Evolutionary conservation across 2,888 invertebrate genomes (phyloP).

Genomic region (Phortica okadai): DNA sequence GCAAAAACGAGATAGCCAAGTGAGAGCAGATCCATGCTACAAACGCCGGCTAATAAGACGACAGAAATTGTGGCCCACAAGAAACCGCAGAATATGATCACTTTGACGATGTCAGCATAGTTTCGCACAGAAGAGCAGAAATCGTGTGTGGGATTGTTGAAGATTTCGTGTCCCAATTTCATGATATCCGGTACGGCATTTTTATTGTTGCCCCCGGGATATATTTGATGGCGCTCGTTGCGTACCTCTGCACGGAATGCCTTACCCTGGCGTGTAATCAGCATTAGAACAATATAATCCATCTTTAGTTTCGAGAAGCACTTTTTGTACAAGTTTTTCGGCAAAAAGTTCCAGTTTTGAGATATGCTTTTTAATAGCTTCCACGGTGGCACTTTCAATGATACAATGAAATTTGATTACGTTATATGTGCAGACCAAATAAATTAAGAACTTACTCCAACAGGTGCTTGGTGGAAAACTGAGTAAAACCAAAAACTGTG

Average conservation of each 20-base stretch:
- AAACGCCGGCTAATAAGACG: constrained; percentile 97
- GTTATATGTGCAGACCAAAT: constrained; percentile 77
- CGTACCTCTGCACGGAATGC: constrained; percentile 89
- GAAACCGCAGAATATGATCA: constrained; percentile 89
- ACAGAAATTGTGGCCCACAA: constrained; percentile 97
- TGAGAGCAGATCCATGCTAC: constrained; percentile 94
- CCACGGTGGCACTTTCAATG: constrained; percentile 77
- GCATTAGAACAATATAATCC: constrained; percentile 92
- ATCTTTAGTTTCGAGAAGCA: constrained; percentile 88
- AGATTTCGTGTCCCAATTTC: constrained; percentile 79
- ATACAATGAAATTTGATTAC: not conserved
- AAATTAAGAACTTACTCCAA: constrained; percentile 79
- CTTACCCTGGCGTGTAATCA: constrained; percentile 88
- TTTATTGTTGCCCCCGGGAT: constrained; percentile 85
- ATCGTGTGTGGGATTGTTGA: constrained; percentile 91
- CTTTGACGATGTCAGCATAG: constrained; percentile 95
- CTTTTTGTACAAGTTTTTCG: constrained; percentile 84
- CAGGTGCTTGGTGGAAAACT: constrained; percentile 93
- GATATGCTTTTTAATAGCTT: constrained; percentile 73
- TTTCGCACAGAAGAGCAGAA: constrained; percentile 87
- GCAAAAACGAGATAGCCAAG: constrained; percentile 97
- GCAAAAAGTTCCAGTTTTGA: constrained; percentile 84
- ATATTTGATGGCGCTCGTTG: constrained; percentile 75
- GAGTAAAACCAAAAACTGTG: constrained; percentile 93
- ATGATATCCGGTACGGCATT: constrained; percentile 84